A percentile compares a stretch with the other conserved stretches of the same genome.
Conservation (phyloP, 2,797 vertebrate genomes). For the Microcaecilia unicolor region DNA sequence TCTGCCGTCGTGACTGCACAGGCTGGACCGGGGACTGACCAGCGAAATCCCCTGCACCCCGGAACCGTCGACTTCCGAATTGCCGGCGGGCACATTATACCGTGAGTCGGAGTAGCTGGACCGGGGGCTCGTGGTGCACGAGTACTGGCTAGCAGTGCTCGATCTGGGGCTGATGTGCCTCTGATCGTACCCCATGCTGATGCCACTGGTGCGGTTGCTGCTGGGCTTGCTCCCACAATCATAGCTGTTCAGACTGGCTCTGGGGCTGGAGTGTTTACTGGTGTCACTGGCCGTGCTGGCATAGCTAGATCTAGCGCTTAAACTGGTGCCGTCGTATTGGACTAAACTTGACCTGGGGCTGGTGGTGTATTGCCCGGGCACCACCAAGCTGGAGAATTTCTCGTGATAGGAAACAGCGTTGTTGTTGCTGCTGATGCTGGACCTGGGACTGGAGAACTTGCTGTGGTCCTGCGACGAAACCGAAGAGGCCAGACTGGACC, state of each 20-base stretch:
- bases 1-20: constrained; percentile 66
- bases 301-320: constrained; percentile 72
- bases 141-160: constrained; percentile 76
- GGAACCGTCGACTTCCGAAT: constrained; percentile 60
- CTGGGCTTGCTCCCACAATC: constrained; percentile 81
- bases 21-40: constrained; percentile 64
- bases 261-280: constrained; percentile 80
- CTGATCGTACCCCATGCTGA: constrained; percentile 95
- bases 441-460: constrained; percentile 72
- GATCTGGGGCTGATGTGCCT: constrained; percentile 83
- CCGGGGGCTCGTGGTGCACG: constrained; percentile 65
- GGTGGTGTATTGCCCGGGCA: constrained; percentile 58
- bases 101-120: constrained; percentile 53
- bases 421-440: constrained; percentile 59
- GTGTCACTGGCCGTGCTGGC: constrained; percentile 75
- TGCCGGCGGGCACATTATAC: constrained; percentile 56
- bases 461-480: constrained; percentile 60
- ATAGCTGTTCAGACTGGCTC: constrained; percentile 79
- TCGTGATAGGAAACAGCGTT: constrained; percentile 25
- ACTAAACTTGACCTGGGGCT: constrained; percentile 61
- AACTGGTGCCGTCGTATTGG: constrained; percentile 56
- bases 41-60: constrained; percentile 44
- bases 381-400: constrained; percentile 51
- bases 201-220: constrained; percentile 94
- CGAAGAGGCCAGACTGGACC: constrained; percentile 64